Base-by-base conservation (phyloP, 2,888 invertebrate genomes). In the Stenurella melanura region DNA sequence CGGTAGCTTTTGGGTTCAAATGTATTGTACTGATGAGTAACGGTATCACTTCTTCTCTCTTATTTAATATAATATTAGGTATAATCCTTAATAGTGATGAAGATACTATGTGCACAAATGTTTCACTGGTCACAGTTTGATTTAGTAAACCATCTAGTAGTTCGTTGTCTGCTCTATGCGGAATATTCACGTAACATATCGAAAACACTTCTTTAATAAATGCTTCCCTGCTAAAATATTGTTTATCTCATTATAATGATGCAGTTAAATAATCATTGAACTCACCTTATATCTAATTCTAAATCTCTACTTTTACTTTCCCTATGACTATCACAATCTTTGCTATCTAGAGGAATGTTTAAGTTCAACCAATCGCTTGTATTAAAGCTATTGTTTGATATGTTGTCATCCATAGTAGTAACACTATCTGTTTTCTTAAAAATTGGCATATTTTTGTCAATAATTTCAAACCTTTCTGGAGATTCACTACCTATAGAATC, bases 21-120 rank as follows among this genome's bases (percentile, higher is more conserved):
- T 91, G 91, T 34, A 93, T 92, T 11, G 93, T 91, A 82, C 91
- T 91, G 34, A 94, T 88, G 58, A 94, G 89, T 67, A 95, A 88
- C 5, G 94, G 93, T 83, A 95, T 92, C 60, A 93, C 90, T 87
- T 95, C 94, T 90, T 94, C 93, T 73, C 94, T 89, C 87, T 93
- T 94, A 80, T 93, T 93, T 38, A 94, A 88, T 69, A 94, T 91
- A 60, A 94, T 92, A 88, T 94, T 94, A 1, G 94, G 94, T 77
- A 93, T 92, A 76, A 94, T 93, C 83, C 92, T 90, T 19, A 93
- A 92, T 76, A 94, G 88, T 78, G 92, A 91, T 72, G 91, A 86
- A 0, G 92, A 90, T 67, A 93, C 87, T 84, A 92, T 90, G 30
- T 91, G 89, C 10, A 93, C 90, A 42, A 92, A 84, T 63, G 86